Percentiles rank a stretch among this genome's conserved stretches.
Evolutionary conservation across 2,797 vertebrate genomes (phyloP).

Genomic region (Gallirallus australis): DNA sequence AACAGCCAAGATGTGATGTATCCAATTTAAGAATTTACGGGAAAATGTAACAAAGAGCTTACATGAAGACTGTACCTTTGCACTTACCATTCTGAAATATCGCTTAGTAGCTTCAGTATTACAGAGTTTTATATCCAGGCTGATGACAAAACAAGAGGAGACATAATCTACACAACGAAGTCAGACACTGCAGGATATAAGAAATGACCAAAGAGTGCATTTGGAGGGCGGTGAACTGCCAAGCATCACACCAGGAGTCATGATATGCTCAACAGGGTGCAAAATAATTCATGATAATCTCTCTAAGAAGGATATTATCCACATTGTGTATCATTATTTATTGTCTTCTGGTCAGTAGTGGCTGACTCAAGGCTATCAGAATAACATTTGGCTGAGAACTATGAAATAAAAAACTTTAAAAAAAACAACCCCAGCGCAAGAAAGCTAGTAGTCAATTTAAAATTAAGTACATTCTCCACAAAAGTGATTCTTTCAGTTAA

Average conservation of each 20-base stretch:
- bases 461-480: neutral
- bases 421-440: neutral
- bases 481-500: slow-evolving; percentile 1
- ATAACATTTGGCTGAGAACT: slow-evolving; percentile 7
- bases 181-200: neutral
- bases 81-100: slow-evolving; percentile 3
- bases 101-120: neutral
- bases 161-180: neutral
- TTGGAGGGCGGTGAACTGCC: neutral
- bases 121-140: neutral
- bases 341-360: slow-evolving; percentile 17
- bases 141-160: slow-evolving; percentile 13
- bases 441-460: neutral
- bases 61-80: neutral
- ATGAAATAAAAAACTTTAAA: neutral
- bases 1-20: neutral
- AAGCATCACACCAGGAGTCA: slow-evolving; percentile 15
- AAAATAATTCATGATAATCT: slow-evolving; percentile 28
- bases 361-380: neutral
- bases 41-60: neutral
- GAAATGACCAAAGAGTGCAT: neutral
- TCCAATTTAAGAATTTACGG: neutral
- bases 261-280: slow-evolving; percentile 41
- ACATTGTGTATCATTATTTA: slow-evolving; percentile 33
- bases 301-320: slow-evolving; percentile 25